Evolutionary conservation across 2,888 invertebrate genomes (phyloP), one percentile per base, ranked within the genome.

Genomic region (Eupeodes luniger): DNA sequence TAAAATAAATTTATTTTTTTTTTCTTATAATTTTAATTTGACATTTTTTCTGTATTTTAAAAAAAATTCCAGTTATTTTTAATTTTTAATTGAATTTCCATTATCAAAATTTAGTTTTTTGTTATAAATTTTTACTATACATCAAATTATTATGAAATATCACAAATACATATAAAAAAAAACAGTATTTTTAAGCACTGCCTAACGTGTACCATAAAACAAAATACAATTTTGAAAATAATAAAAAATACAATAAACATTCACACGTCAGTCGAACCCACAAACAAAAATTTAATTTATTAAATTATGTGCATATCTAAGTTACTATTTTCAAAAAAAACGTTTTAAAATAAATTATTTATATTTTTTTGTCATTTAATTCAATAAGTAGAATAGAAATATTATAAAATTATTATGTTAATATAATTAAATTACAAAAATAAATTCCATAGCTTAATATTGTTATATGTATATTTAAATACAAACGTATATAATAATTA

Each of bases 161-260:
- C 0, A 19, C 4, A 16, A 44, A 44, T 3, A 44, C 16, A 44
- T 19, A 44, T n/a, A 36, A 36, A 9, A 5, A 14, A 61, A 7
- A n/a, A 27, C 14, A 6, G 66, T 66, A 47, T 49, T 66, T 66
- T 27, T 27, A 66, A 66, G 66, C 66, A 66, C 66, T 66, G 66
- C 66, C 66, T 27, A 66, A 49, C 47, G 66, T 66, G 64, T 49
- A 27, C 2, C 14, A 49, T 66, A 27, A 66, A 49, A 49, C 2
- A 5, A 47, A 66, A 27, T 19, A 47, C 11, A 47, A 27, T 47
- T 47, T 44, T 12, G 27, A 27, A 27, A 27, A 27, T 19, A 14
- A 47, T 64, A 12, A 19, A 12, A 19, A 64, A 5, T 10, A 44
- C 40, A 64, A 11, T 10, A 19, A 4, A 14, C 11, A 44, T 19